Evolutionary conservation across 2,888 invertebrate genomes (phyloP).

Genomic region (Tricholauxania praeusta): DNA sequence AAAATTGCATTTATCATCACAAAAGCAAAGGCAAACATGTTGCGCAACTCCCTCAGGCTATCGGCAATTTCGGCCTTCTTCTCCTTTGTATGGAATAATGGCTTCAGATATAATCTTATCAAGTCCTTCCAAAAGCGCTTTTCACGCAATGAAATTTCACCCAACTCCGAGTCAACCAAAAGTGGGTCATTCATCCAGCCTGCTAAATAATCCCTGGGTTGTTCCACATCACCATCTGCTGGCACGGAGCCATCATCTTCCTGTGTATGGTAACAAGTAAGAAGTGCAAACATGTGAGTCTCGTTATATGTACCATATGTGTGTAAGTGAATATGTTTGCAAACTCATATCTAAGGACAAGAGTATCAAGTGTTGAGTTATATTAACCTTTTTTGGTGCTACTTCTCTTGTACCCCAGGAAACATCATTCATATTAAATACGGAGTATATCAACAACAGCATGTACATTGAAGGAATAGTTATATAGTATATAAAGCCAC

Average conservation of each 20-base stretch:
- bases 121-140: conserved; percentile 82
- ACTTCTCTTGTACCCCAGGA: conserved; percentile 95
- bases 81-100: conserved; percentile 76
- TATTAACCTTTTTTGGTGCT: conserved; percentile 59
- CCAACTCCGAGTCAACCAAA: conserved; percentile 75
- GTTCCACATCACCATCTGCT: conserved; percentile 35
- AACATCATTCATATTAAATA: conserved; percentile 93
- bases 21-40: conserved; percentile 77
- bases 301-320: not conserved
- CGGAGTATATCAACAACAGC: conserved; percentile 89
- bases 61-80: conserved; percentile 70
- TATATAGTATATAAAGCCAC: conserved; percentile 85
- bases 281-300: not conserved
- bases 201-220: conserved; percentile 54
- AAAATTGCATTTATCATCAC: conserved; percentile 83
- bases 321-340: not conserved
- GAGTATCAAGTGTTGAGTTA: not conserved
- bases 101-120: conserved; percentile 80
- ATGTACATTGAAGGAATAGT: conserved; percentile 96
- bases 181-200: conserved; percentile 79
- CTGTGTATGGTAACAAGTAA: conserved; percentile 29
- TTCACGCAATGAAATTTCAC: conserved; percentile 76
- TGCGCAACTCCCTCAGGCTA: conserved; percentile 70
- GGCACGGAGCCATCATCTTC: conserved; percentile 37
- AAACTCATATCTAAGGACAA: not conserved